phyloP scores from a whole-genome alignment of 64 coral and sea anemone genomes.

The Montipora sp. region DNA sequence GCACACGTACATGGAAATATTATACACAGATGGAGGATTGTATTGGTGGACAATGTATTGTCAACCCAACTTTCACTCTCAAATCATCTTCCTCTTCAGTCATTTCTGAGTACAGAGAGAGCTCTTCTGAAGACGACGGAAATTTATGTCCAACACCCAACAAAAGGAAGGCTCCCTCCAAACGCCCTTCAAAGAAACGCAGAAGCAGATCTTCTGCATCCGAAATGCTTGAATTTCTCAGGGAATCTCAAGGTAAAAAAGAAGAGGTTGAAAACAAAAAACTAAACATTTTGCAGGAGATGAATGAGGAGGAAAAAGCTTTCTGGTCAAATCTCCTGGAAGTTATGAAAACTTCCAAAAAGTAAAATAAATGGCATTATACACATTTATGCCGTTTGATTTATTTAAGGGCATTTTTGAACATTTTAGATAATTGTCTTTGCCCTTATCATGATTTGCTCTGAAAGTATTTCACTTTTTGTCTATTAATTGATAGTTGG shows the following conservation, averaged over 20 bases:
- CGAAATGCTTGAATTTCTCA: slow-evolving; percentile 29
- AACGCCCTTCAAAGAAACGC: too few relatives aligned
- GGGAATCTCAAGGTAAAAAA: neutral
- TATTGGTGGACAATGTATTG: too few relatives aligned
- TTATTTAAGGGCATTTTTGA: neutral
- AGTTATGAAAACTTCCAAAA: slow-evolving; percentile 13
- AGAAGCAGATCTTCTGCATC: slow-evolving; percentile 33
- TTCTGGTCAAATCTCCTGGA: slow-evolving; percentile 20
- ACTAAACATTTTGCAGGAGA: slow-evolving; percentile 1
- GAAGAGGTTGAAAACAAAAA: slow-evolving; percentile 49
- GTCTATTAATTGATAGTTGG: too few relatives aligned
- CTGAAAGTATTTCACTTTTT: too few relatives aligned
- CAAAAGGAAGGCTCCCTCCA: too few relatives aligned
- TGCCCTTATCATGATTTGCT: neutral
- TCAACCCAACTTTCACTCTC: too few relatives aligned
- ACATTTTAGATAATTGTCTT: neutral
- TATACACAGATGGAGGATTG: too few relatives aligned
- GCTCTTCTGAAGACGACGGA: too few relatives aligned
- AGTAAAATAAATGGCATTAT: neutral
- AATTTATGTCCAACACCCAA: too few relatives aligned
- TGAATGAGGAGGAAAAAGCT: slow-evolving; percentile 6
- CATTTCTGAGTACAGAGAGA: too few relatives aligned
- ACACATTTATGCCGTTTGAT: slow-evolving; percentile 4
- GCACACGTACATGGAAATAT: too few relatives aligned
- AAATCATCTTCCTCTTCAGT: too few relatives aligned